These are phyloP conservation scores for Crotalus tigris DNA, from an alignment of 2,113 vertebrate species.

Conservation along the genomic window DNA sequence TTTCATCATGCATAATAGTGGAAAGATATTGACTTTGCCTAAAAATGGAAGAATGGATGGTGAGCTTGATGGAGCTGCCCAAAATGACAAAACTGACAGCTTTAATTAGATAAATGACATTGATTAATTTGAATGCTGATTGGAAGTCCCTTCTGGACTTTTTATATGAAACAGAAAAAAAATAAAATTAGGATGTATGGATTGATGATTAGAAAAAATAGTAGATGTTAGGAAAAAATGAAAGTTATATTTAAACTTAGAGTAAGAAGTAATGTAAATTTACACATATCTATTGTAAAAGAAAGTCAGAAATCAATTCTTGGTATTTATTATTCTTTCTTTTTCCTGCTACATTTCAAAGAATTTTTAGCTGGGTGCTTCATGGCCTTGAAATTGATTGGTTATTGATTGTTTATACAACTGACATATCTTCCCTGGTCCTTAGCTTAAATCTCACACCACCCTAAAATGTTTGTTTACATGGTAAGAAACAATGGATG, in stretches of 20 bases:
- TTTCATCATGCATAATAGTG: not conserved
- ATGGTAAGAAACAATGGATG: not conserved
- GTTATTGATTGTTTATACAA: not conserved
- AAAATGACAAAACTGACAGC: not conserved
- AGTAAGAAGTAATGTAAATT: not conserved
- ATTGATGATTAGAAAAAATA: not conserved
- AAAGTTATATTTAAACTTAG: not conserved
- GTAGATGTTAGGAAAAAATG: not conserved
- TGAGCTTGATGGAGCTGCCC: not conserved
- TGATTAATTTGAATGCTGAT: not conserved
- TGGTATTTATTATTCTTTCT: not conserved
- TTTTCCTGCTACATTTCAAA: not conserved
- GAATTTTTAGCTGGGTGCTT: not conserved
- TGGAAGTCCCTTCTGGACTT: not conserved
- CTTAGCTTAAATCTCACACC: not conserved
- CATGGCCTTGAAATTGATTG: not conserved
- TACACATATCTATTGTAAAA: not conserved
- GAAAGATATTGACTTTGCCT: not conserved
- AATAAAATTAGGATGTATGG: not conserved
- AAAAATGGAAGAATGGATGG: not conserved
- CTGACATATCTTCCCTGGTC: not conserved
- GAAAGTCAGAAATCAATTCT: not conserved
- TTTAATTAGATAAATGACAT: not conserved
- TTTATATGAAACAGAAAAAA: not conserved
- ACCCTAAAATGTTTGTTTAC: not conserved